phyloP scores from a whole-genome alignment of 2,113 vertebrate species.

The Herpailurus yagouaroundi region DNA sequence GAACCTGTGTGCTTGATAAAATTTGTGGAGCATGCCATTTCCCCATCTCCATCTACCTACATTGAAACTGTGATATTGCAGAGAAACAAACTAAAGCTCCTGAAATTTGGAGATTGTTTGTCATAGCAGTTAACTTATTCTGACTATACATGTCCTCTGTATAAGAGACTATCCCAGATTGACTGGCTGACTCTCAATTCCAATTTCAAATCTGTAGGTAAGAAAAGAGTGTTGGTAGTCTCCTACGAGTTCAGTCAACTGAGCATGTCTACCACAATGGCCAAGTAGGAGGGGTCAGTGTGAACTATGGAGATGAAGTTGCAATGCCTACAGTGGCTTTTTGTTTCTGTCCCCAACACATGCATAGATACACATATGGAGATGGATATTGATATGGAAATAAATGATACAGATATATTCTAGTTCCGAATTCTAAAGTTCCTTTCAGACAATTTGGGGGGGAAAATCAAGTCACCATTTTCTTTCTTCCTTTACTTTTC shows the following conservation, averaged over 20 bases:
- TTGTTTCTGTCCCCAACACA: background rate
- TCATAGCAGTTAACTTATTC: background rate
- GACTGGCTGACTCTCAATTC: background rate
- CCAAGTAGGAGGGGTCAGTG: background rate
- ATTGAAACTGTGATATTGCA: background rate
- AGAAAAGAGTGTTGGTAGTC: background rate
- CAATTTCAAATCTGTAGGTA: background rate
- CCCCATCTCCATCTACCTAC: background rate
- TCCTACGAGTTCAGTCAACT: background rate
- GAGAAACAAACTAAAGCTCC: constrained; percentile 12
- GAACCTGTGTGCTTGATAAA: background rate
- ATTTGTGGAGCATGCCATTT: background rate
- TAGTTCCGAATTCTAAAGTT: background rate
- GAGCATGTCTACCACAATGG: background rate
- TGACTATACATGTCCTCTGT: background rate
- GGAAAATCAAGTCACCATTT: background rate
- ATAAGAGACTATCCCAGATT: background rate
- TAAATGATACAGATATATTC: background rate
- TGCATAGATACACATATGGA: background rate
- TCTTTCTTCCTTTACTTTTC: background rate
- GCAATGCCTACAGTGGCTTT: background rate
- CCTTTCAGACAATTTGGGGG: background rate
- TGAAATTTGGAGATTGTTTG: background rate
- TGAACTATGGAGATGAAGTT: background rate
- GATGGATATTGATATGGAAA: background rate